phyloP scores from a whole-genome alignment of 53 echinoderm and acorn worm genomes.

The Actinopyga echinites region DNA sequence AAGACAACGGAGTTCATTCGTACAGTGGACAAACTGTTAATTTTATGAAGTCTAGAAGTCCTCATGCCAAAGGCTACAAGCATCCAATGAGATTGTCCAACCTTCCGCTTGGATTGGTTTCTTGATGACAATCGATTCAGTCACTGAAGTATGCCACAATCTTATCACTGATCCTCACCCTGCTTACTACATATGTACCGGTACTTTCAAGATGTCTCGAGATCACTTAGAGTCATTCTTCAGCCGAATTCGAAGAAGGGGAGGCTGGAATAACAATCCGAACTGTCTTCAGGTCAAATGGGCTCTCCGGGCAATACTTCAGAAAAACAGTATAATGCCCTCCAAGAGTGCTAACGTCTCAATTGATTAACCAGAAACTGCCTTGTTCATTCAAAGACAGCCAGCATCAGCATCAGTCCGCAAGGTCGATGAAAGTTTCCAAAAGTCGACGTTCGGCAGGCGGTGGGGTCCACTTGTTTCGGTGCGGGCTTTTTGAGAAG shows the following conservation, averaged over 20 bases:
- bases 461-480: too few relatives aligned
- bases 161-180: constrained; percentile 32
- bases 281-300: constrained; percentile 54
- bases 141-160: constrained; percentile 30
- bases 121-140: constrained; percentile 50
- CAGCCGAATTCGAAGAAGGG: constrained; percentile 50
- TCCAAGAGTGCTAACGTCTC: too few relatives aligned
- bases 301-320: constrained; percentile 55
- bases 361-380: too few relatives aligned
- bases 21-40: constrained; percentile 50
- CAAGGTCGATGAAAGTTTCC: too few relatives aligned
- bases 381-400: too few relatives aligned
- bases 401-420: too few relatives aligned
- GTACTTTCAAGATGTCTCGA: constrained; percentile 51
- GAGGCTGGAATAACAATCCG: constrained; percentile 63
- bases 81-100: constrained; percentile 2
- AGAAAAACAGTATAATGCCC: too few relatives aligned
- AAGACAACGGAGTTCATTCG: constrained; percentile 58
- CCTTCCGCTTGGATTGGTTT: constrained; percentile 34
- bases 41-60: constrained; percentile 35
- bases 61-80: constrained; percentile 2
- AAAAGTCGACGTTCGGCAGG: too few relatives aligned
- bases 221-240: constrained; percentile 55
- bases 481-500: too few relatives aligned
- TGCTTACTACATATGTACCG: constrained; percentile 50